These are phyloP conservation scores for Ceratosolen solmsi DNA, from an alignment of 1,140 invertebrate species.

Conservation along the genomic window DNA sequence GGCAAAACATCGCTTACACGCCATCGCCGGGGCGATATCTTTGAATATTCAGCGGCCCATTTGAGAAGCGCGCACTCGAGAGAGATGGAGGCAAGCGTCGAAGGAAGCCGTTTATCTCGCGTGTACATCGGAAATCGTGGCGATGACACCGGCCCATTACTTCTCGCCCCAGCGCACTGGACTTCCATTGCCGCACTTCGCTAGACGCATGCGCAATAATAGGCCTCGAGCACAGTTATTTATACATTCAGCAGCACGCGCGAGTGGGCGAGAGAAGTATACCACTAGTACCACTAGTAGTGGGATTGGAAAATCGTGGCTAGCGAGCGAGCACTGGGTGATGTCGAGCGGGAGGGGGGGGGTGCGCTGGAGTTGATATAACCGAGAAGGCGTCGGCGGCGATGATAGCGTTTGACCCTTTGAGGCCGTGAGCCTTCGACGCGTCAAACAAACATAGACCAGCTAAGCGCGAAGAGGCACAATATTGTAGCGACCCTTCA, in stretches of 20 bases:
- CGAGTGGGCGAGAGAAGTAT: slow-evolving; percentile 9
- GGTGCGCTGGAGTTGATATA: background rate
- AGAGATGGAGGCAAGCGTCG: background rate
- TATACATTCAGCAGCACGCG: slow-evolving; percentile 60
- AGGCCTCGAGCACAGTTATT: slow-evolving; percentile 58
- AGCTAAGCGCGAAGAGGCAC: slow-evolving; percentile 24
- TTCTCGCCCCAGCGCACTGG: background rate
- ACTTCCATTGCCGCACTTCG: background rate
- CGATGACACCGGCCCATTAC: slow-evolving; percentile 39
- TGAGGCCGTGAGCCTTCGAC: slow-evolving; percentile 59
- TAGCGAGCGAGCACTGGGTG: too few species aligned
- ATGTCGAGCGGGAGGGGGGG: background rate
- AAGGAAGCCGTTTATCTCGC: slow-evolving; percentile 39
- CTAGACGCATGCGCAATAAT: slow-evolving; percentile 48
- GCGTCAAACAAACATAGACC: slow-evolving; percentile 59
- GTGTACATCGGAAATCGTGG: slow-evolving; percentile 26
- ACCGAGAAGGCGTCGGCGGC: background rate
- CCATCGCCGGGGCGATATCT: background rate
- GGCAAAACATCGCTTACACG: background rate
- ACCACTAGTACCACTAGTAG: background rate
- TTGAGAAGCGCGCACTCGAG: background rate
- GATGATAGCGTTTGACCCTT: slow-evolving; percentile 58
- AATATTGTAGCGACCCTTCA: slow-evolving; percentile 53
- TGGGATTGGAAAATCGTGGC: slow-evolving; percentile 51
- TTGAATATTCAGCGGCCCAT: slow-evolving; percentile 36